These are phyloP conservation scores for Probosciger aterrimus DNA, from an alignment of 2,113 vertebrate genomes.

Conservation along the genomic window DNA sequence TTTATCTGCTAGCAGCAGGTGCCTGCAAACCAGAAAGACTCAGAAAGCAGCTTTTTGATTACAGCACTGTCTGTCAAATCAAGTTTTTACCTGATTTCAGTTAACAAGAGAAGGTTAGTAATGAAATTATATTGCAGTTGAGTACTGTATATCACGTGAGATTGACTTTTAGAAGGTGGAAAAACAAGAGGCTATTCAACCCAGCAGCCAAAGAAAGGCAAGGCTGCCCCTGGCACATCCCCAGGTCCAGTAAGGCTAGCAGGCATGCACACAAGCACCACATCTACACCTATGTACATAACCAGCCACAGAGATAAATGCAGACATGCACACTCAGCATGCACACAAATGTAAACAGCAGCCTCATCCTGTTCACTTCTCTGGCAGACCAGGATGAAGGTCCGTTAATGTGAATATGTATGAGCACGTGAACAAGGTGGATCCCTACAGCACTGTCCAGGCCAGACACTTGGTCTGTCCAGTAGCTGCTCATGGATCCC, in stretches of 20 bases:
- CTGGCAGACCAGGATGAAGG: neutral
- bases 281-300: accelerated
- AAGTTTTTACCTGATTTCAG: neutral
- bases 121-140: neutral
- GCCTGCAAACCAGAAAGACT: neutral
- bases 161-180: neutral
- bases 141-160: neutral
- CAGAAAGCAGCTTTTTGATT: neutral
- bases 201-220: neutral
- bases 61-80: neutral
- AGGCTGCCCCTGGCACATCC: neutral
- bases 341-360: neutral
- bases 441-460: neutral
- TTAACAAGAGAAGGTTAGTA: neutral
- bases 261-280: neutral
- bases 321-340: neutral
- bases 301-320: neutral
- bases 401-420: neutral
- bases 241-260: neutral
- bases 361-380: neutral
- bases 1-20: neutral
- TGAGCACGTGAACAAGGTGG: no score
- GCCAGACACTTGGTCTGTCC: neutral
- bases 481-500: neutral
- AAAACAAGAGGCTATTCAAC: neutral